Evolutionary conservation across 92 coral and sea anemone genomes (phyloP), one percentile per base, ranked within the genome.

Genomic region (Galaxea fascicularis): DNA sequence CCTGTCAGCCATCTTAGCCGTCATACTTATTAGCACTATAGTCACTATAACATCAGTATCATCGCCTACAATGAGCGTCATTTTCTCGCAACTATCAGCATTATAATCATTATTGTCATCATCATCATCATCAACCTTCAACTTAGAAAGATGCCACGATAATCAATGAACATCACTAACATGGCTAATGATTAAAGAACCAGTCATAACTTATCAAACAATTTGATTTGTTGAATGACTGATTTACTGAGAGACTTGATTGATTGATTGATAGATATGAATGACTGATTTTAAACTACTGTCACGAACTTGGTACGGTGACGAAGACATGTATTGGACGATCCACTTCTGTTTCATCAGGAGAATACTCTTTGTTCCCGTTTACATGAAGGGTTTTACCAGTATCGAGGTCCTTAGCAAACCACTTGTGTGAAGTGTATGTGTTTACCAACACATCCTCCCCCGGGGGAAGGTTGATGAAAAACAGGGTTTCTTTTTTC

Each of bases 271-370:
- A 35, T 35, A 2, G 2, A 35, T n/a, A 6, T 35, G 41, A 35
- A 35, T 35, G 41, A 35, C 41, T 35, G 18, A 31, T 20, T 31
- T 4, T 35, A 2, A 6, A 20, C 11, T 18, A 47, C 17, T 56
- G n/a, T 67, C 85, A 76, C 83, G 59, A 75, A 96, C 99, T 82
- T 89, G 99, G 99, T 4, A 96, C 79, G 0, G 89, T 94, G 85
- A 94, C 75, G 75, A 69, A 67, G 52, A 94, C 91, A 12, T 63
- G 66, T 41, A 73, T 58, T 1, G 88, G 89, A n/a, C 31, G 30
- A 5, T 74, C 57, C 0, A 17, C 27, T 16, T 57, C 74, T 31
- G 88, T 74, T 71, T 67, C 49, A 65, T 22, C 67, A 10, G 89
- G 84, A 10, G 73, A 57, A 63, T 81, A 94, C 74, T 83, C 71